A percentile compares a stretch with the other conserved stretches of the same genome.
Evolutionary conservation across 2,113 vertebrate species (phyloP).

Genomic region (Colinus virginianus): DNA sequence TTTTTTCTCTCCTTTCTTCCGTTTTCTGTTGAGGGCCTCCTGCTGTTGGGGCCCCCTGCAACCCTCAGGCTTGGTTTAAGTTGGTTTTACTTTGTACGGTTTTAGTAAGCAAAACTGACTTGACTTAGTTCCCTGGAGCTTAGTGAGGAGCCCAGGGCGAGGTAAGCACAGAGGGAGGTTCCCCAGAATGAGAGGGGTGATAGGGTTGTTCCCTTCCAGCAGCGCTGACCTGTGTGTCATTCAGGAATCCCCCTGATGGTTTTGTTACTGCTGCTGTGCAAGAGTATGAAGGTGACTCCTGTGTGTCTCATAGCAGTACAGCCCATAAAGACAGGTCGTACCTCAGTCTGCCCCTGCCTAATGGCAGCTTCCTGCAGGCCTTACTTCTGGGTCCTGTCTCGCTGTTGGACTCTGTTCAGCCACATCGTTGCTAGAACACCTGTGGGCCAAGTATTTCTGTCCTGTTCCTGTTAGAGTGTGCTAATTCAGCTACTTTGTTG

Average conservation of each 20-base stretch:
- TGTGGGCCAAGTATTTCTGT: background rate
- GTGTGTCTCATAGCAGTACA: background rate
- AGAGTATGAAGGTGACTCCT: background rate
- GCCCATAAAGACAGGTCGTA: background rate
- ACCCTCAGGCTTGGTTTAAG: background rate
- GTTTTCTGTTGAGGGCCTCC: conserved; percentile 24
- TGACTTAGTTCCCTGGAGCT: background rate
- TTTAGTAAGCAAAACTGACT: background rate
- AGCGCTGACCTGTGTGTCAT: background rate
- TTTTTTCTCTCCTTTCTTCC: background rate
- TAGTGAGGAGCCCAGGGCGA: background rate
- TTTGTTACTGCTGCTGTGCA: background rate
- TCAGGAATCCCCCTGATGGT: background rate
- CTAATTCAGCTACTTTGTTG: background rate
- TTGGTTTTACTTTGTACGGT: background rate
- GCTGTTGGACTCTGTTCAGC: fast-evolving
- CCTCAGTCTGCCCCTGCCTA: background rate
- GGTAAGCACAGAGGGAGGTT: background rate
- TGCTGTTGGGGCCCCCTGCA: background rate
- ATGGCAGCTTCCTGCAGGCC: background rate
- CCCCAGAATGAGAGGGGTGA: background rate
- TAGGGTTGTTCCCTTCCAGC: background rate
- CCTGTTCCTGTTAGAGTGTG: background rate
- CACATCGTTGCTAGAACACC: background rate
- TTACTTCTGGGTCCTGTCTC: background rate